These are phyloP conservation scores for Sinosuthora webbiana DNA, from an alignment of 2,113 vertebrate species.

Conservation along the genomic window DNA sequence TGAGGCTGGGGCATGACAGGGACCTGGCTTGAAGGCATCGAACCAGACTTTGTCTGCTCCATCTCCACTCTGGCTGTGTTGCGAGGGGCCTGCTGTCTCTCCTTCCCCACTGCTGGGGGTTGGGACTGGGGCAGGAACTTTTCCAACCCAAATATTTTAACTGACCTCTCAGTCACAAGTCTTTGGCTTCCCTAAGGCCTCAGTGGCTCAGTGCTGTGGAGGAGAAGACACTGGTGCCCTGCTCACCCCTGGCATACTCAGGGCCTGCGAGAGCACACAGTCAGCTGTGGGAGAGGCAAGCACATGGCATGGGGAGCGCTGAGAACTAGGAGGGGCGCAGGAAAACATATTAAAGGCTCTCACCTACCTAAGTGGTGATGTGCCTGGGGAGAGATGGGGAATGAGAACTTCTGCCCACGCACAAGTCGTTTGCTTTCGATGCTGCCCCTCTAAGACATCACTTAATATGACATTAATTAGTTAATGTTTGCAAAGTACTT, in stretches of 20 bases:
- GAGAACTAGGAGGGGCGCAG: not conserved
- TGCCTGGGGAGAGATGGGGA: not conserved
- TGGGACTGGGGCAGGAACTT: not conserved
- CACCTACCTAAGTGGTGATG: not conserved
- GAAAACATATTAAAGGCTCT: not conserved
- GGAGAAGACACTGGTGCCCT: not conserved
- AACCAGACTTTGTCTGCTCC: not conserved
- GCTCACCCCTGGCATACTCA: not conserved
- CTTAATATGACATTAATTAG: constrained; percentile 54
- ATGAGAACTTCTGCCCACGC: not conserved
- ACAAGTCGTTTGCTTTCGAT: not conserved
- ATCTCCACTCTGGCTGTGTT: not conserved
- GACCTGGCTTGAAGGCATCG: not conserved
- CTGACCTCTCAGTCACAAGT: not conserved
- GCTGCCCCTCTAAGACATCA: constrained; percentile 10
- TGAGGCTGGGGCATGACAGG: accelerated
- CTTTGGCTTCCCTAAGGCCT: not conserved
- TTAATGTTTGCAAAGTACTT: constrained; percentile 54
- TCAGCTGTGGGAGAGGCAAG: not conserved
- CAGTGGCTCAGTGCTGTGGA: not conserved
- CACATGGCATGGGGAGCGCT: not conserved
- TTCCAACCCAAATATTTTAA: not conserved
- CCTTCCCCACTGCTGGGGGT: not conserved
- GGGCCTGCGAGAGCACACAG: not conserved
- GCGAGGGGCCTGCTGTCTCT: not conserved